A percentile compares a stretch with the other conserved stretches of the same genome.
Conservation (phyloP, 1,140 invertebrate species). For the Drosophila oshimai region DNA sequence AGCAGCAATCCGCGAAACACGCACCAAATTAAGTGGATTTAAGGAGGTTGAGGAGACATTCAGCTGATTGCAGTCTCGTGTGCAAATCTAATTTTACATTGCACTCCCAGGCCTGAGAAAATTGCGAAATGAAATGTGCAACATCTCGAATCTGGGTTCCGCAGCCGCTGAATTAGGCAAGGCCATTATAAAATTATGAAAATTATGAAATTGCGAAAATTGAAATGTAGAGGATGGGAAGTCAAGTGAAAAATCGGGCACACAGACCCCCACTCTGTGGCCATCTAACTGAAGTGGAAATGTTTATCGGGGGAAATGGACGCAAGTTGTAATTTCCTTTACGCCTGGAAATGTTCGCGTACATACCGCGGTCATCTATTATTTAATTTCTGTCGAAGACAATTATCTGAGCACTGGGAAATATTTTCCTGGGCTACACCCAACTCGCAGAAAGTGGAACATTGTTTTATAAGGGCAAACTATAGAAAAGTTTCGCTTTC, state of each 20-base stretch:
- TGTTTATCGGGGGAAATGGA: conserved; percentile 2
- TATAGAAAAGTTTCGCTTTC: conserved; percentile 20
- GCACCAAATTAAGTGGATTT: conserved; percentile 13
- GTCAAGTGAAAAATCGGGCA: conserved; percentile 20
- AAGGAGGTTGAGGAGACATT: neutral
- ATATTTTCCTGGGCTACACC: neutral
- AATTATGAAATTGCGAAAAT: conserved; percentile 48
- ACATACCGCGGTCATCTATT: conserved; percentile 7
- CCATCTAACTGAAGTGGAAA: neutral
- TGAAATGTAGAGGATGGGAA: conserved; percentile 16
- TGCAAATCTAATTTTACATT: conserved; percentile 54
- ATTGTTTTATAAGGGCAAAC: conserved; percentile 2
- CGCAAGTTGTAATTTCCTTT: neutral
- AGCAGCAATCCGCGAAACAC: conserved; percentile 23
- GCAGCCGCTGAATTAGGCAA: conserved; percentile 45
- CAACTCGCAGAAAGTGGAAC: neutral
- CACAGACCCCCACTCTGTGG: neutral
- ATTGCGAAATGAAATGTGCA: neutral
- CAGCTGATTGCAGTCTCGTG: conserved; percentile 6
- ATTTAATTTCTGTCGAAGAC: conserved; percentile 16
- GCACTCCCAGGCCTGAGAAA: conserved; percentile 3
- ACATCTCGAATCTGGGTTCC: neutral
- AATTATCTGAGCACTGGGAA: conserved; percentile 3
- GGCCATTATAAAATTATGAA: conserved; percentile 69
- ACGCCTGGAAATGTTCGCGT: neutral